A percentile compares a stretch with the other conserved stretches of the same genome.
phyloP scores from a whole-genome alignment of 37 sponge, comb jelly and placozoan species.

The Cliona cf. orientalis region DNA sequence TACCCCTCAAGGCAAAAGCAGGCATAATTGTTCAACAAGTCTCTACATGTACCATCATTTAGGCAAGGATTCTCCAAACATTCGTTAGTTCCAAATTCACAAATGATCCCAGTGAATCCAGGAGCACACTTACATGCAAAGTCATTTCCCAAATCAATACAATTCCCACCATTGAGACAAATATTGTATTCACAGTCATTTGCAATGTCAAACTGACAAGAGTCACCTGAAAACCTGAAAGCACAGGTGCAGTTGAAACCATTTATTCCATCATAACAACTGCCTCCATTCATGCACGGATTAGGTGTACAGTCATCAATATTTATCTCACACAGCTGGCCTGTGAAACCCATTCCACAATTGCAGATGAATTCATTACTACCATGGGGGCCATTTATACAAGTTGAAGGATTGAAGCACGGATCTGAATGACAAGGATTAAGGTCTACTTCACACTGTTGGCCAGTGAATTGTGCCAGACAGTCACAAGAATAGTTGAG shows the following conservation, averaged over 20 bases:
- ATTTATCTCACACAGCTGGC: constrained; percentile 47
- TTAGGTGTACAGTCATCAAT: constrained; percentile 63
- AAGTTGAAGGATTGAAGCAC: constrained; percentile 63
- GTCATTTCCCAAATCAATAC: constrained; percentile 22
- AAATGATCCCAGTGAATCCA: constrained; percentile 56
- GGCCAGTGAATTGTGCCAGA: constrained; percentile 48
- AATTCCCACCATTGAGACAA: constrained; percentile 32
- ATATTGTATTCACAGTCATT: constrained; percentile 16
- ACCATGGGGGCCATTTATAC: constrained; percentile 15
- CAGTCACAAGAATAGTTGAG: constrained; percentile 36
- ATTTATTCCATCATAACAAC: constrained; percentile 46
- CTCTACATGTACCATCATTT: constrained; percentile 59
- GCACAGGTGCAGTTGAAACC: constrained; percentile 54
- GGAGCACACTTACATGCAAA: constrained; percentile 56
- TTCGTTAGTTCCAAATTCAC: constrained; percentile 42
- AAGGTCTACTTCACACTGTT: constrained; percentile 40
- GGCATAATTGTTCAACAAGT: constrained; percentile 5
- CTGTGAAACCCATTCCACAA: constrained; percentile 71
- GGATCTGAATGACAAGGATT: constrained; percentile 51
- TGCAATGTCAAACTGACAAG: constrained; percentile 22
- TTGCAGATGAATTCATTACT: constrained; percentile 19
- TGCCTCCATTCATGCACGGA: constrained; percentile 66
- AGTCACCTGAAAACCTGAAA: constrained; percentile 21
- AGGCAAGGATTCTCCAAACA: constrained; percentile 55
- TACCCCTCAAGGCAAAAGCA: constrained; percentile 59